These are phyloP conservation scores for Yponomeuta cagnagella DNA, from an alignment of 2,888 invertebrate species.

Conservation along the genomic window DNA sequence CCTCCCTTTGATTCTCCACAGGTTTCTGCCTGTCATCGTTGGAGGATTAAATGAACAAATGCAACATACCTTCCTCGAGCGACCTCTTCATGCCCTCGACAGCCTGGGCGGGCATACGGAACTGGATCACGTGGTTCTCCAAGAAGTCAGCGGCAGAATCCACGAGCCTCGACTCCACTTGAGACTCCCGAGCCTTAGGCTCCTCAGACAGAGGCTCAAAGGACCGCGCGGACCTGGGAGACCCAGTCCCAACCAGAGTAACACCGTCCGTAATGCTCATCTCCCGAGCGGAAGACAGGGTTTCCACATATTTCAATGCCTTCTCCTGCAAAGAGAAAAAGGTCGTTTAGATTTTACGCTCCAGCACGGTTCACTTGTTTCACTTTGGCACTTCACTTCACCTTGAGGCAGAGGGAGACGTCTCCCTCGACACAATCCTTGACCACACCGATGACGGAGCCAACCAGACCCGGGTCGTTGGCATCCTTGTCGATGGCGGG, in stretches of 20 bases:
- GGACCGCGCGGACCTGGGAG: conserved; percentile 76
- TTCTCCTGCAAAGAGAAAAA: conserved; percentile 77
- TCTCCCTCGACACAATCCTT: conserved; percentile 83
- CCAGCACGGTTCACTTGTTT: conserved; percentile 19
- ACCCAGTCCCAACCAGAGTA: conserved; percentile 63
- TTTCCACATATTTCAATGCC: conserved; percentile 82
- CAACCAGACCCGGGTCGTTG: conserved; percentile 55
- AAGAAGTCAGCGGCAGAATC: conserved; percentile 86
- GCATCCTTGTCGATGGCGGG: conserved; percentile 72
- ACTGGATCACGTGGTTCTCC: conserved; percentile 87
- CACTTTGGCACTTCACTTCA: conserved; percentile 33
- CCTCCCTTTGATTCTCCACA: too few relatives aligned
- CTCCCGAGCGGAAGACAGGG: conserved; percentile 69
- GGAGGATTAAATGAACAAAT: not conserved
- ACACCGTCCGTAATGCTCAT: conserved; percentile 78
- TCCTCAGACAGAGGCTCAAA: conserved; percentile 82
- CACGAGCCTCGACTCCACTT: conserved; percentile 83
- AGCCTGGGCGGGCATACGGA: conserved; percentile 84
- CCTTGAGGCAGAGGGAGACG: conserved; percentile 83
- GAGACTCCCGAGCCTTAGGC: conserved; percentile 82
- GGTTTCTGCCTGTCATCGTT: too few relatives aligned
- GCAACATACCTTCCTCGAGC: conserved; percentile 83
- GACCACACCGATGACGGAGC: conserved; percentile 77
- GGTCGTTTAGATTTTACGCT: not conserved
- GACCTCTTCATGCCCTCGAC: conserved; percentile 86